These are phyloP conservation scores for Pseudomugil gertrudae DNA, from an alignment of 2,797 vertebrate genomes.

Conservation along the genomic window DNA sequence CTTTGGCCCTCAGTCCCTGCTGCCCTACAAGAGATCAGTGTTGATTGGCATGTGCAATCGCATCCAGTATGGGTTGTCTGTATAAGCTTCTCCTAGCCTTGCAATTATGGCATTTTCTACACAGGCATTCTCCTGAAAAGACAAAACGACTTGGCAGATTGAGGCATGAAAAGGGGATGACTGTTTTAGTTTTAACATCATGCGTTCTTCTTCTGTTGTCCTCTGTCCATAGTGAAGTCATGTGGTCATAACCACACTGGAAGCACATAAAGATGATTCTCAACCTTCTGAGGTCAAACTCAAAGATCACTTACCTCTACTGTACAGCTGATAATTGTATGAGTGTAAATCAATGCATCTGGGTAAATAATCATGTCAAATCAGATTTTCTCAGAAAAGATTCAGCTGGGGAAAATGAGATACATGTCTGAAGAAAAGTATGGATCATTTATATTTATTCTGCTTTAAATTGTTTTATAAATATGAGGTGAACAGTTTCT, in stretches of 20 bases:
- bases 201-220: slow-evolving; percentile 29
- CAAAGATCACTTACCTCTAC: background rate
- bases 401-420: no score
- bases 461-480: slow-evolving; percentile 10
- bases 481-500: slow-evolving; percentile 10
- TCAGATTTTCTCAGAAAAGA: no score
- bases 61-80: slow-evolving; percentile 40
- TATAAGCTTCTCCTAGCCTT: slow-evolving; percentile 59
- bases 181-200: slow-evolving; percentile 37
- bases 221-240: slow-evolving; percentile 27
- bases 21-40: slow-evolving; percentile 19
- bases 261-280: background rate
- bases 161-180: slow-evolving; percentile 32
- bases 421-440: no score
- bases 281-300: background rate
- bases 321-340: slow-evolving; percentile 9
- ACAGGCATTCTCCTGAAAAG: slow-evolving; percentile 61
- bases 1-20: slow-evolving; percentile 17
- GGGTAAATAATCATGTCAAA: no score
- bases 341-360: slow-evolving; percentile 18
- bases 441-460: no score
- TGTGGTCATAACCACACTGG: background rate
- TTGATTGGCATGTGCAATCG: slow-evolving; percentile 49
- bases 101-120: slow-evolving; percentile 73
- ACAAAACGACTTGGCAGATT: slow-evolving; percentile 62